Percentiles rank a stretch among this genome's conserved stretches.
Conservation (phyloP, 2,888 invertebrate species). For the Oscheius sp. region DNA sequence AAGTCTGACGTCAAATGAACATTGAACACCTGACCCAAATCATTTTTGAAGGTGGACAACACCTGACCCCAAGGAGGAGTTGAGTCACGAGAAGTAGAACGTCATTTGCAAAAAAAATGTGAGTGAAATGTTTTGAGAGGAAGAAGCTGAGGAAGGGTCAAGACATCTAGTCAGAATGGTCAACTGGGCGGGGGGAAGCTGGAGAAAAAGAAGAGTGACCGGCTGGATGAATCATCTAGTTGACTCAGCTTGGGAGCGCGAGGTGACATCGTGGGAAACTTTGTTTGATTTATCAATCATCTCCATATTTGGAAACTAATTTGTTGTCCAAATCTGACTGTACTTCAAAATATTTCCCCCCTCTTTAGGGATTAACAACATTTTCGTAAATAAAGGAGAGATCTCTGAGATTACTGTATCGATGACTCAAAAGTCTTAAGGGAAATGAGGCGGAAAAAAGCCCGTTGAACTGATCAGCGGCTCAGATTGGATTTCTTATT, state of each 20-base stretch:
- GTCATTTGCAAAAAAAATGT: constrained; percentile 4
- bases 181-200: not conserved
- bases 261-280: constrained; percentile 15
- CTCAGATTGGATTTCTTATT: no score
- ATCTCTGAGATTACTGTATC: no score
- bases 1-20: not conserved
- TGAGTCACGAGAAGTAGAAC: constrained; percentile 4
- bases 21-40: not conserved
- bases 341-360: no score
- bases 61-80: not conserved
- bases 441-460: no score
- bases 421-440: no score
- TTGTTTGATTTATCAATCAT: no score
- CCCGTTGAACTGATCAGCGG: no score
- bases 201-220: constrained; percentile 17
- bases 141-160: not conserved
- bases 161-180: not conserved
- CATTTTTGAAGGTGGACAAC: not conserved
- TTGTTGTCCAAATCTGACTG: no score
- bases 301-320: no score
- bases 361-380: no score
- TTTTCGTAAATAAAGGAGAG: no score
- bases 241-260: constrained; percentile 20
- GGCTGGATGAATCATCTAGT: constrained; percentile 16
- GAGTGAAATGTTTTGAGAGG: constrained; percentile 1